A percentile compares a stretch with the other conserved stretches of the same genome.
These are phyloP conservation scores for Thinocorus orbignyianus DNA, from an alignment of 2,113 vertebrate genomes.

Conservation along the genomic window DNA sequence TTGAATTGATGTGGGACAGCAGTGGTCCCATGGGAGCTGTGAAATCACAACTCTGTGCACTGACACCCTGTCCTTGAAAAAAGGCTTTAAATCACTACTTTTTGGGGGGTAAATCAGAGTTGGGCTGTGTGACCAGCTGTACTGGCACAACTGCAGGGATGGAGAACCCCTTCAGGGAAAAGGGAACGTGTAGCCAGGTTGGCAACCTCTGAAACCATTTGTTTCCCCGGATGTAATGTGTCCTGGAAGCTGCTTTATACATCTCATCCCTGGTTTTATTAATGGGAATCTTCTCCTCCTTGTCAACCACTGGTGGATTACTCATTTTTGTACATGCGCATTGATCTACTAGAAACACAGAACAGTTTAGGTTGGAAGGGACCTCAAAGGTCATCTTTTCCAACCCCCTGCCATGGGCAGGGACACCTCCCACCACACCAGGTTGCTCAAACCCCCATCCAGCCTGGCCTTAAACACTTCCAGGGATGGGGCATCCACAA, in stretches of 20 bases:
- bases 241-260: neutral
- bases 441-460: neutral
- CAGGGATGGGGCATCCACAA: neutral
- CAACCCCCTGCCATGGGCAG: neutral
- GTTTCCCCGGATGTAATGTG: too few relatives aligned
- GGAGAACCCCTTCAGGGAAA: neutral
- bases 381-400: neutral
- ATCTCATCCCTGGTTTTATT: neutral
- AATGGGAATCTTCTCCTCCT: neutral
- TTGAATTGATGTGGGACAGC: accelerated
- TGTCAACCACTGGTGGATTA: neutral
- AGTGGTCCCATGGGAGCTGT: accelerated
- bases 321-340: neutral
- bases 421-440: neutral
- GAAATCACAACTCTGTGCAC: neutral
- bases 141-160: accelerated
- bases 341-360: neutral
- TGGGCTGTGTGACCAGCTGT: neutral
- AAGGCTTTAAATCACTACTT: neutral
- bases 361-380: neutral
- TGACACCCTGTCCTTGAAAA: neutral
- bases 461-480: neutral
- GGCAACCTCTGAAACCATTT: neutral
- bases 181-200: accelerated
- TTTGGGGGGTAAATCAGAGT: neutral